Conservation (phyloP, 2,797 vertebrate species). For the Catostomus latipinnis region DNA sequence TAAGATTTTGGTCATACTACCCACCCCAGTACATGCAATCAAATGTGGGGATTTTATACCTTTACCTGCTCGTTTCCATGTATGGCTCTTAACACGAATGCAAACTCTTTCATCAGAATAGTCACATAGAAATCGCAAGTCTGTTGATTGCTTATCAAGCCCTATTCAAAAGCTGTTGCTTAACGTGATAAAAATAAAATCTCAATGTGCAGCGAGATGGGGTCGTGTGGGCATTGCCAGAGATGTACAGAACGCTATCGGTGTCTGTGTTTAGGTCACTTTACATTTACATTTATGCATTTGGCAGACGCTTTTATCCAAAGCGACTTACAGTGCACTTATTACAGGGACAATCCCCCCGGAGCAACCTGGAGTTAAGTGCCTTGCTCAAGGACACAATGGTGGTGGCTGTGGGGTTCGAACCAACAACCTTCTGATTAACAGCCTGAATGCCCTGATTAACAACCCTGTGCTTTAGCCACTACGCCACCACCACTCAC, state of each 20-base stretch:
- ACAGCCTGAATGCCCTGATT: too few species aligned
- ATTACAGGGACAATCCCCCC: too few species aligned
- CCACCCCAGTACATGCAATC: conserved; percentile 48
- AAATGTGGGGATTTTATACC: conserved; percentile 59
- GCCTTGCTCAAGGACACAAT: too few species aligned
- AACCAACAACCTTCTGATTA: too few species aligned
- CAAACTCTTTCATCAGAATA: conserved; percentile 48
- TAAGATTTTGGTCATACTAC: too few species aligned
- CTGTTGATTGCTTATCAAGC: conserved; percentile 73
- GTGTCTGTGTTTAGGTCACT: conserved; percentile 65
- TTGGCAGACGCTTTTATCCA: too few species aligned
- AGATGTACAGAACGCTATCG: conserved; percentile 67
- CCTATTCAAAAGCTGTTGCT: conserved; percentile 62
- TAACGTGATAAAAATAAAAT: conserved; percentile 64
- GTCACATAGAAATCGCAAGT: conserved; percentile 59
- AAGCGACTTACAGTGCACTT: too few species aligned
- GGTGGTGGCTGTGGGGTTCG: too few species aligned
- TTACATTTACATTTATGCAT: neutral
- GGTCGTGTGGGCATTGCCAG: conserved; percentile 58
- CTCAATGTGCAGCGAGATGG: conserved; percentile 57
- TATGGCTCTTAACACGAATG: conserved; percentile 57
- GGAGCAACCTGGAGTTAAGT: too few species aligned
- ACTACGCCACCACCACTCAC: conserved; percentile 31
- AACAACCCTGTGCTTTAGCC: too few species aligned
- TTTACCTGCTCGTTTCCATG: conserved; percentile 46